Percentiles rank a stretch among this genome's conserved stretches.
phyloP scores from a whole-genome alignment of 2,797 vertebrate species.

The Crypturellus tataupa region DNA sequence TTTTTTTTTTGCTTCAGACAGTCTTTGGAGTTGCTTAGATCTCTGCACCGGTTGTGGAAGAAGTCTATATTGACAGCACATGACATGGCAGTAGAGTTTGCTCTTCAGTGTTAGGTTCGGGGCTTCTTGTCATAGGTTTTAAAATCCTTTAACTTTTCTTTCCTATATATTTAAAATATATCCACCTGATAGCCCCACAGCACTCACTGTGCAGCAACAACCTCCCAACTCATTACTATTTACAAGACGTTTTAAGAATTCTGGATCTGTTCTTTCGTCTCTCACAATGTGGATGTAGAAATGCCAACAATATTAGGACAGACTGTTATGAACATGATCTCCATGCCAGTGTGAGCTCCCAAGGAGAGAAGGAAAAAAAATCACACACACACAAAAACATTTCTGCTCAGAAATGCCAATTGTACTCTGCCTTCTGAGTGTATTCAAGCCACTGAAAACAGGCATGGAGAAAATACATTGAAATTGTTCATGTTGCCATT shows the following conservation, averaged over 20 bases:
- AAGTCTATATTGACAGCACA: background rate
- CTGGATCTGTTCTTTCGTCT: background rate
- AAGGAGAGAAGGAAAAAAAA: background rate
- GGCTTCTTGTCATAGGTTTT: background rate
- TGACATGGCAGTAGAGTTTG: background rate
- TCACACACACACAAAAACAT: background rate
- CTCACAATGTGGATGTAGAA: background rate
- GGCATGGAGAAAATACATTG: background rate
- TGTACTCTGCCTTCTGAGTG: background rate
- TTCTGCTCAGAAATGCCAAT: background rate
- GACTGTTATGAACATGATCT: background rate
- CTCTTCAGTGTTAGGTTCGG: background rate
- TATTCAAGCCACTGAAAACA: background rate
- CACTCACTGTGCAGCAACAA: background rate
- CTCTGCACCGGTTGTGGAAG: background rate
- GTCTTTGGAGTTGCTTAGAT: background rate
- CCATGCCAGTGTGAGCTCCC: background rate
- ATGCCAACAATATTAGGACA: background rate
- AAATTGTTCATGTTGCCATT: conserved; percentile 41
- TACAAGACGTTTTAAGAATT: background rate
- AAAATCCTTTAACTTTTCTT: background rate
- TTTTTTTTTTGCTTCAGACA: conserved; percentile 16
- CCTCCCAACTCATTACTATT: background rate
- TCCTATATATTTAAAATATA: background rate
- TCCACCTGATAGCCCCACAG: no score